Evolutionary conservation across 2,888 invertebrate genomes (phyloP), one percentile per base, ranked within the genome.

Genomic region (Listrodromus nycthemerus): DNA sequence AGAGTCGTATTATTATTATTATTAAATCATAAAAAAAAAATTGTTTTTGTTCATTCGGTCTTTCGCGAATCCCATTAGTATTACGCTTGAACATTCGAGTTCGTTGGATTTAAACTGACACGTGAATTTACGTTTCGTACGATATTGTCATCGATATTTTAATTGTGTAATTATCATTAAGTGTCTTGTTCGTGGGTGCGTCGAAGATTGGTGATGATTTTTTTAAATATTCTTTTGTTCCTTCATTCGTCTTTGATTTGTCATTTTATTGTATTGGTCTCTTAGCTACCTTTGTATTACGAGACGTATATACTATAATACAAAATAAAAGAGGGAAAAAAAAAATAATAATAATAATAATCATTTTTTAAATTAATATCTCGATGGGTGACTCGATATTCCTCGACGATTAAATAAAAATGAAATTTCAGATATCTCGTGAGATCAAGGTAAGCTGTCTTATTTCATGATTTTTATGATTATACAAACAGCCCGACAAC

Each of bases 321-420:
- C 71, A 86, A 89, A 87, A 89, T 90, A 90, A 88, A 88, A 89
- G 89, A 87, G 10, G 3, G 16, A 87, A 80, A 86, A 91, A 88
- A 88, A 88, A 89, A 90, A 90, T 86, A 86, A 84, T 7, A 33
- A 33, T 8, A 37, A 30, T 30, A 37, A 37, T 8, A n/a, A n/a
- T n/a, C n/a, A n/a, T n/a, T n/a, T 8, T 87, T 86, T 87, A 83
- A 88, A 88, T 88, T 87, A 86, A 89, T 85, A 69, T 55, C 66
- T 24, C 24, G 37, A 48, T 52, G 30, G 65, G 27, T 33, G 16
- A 50, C 61, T 45, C 45, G 30, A 41, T 66, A 19, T 1, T 21
- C n/a, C 37, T 33, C 30, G 71, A 50, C 76, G 70, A 70, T 41
- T n/a, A 16, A 33, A 48, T 75, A 19, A 50, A 19, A 24, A 41